Conservation (phyloP, 2,113 vertebrate species). For the Casuarius casuarius region DNA sequence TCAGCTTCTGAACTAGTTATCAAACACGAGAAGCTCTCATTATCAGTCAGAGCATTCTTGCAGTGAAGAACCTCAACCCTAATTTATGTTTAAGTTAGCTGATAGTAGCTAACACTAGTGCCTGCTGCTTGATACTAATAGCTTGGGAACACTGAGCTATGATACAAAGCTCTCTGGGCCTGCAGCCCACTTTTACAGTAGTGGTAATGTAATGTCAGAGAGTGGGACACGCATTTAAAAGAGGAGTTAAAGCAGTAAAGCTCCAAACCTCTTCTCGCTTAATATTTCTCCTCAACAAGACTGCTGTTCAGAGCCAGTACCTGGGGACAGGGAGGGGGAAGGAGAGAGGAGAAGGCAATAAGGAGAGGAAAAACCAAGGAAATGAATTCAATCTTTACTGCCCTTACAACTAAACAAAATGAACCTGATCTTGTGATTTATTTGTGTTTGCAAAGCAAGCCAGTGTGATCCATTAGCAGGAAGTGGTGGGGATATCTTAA, state of each 20-base stretch:
- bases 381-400: background rate
- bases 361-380: background rate
- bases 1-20: background rate
- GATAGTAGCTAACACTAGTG: background rate
- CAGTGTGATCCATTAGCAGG: conserved; percentile 66
- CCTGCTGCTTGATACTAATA: background rate
- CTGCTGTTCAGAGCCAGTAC: background rate
- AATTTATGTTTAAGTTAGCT: background rate
- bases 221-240: background rate
- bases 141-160: background rate
- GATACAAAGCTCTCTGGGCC: background rate
- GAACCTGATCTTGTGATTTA: conserved; percentile 51
- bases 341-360: background rate
- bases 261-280: background rate
- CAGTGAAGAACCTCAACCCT: background rate
- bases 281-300: background rate
- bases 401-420: background rate
- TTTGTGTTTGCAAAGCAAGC: conserved; percentile 56
- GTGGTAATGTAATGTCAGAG: background rate
- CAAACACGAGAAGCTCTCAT: background rate
- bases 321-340: background rate
- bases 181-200: background rate
- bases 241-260: background rate
- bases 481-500: conserved; percentile 73
- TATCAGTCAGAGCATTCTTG: background rate